Percentiles rank a stretch among this genome's conserved stretches.
phyloP scores from a whole-genome alignment of 2,113 vertebrate species.

The Acrocephalus arundinaceus region DNA sequence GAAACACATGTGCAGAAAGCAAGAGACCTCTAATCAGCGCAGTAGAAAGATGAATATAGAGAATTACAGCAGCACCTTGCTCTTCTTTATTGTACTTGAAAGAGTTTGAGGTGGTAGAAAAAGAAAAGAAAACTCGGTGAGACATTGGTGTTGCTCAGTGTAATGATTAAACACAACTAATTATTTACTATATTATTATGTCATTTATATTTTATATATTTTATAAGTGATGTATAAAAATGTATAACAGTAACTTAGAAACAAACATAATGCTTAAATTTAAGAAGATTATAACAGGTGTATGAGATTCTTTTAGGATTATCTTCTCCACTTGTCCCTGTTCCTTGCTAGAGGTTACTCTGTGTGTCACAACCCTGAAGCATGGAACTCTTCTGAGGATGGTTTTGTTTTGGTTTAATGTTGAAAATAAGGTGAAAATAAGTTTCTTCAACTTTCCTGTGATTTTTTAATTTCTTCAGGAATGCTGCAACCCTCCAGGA shows the following conservation, averaged over 20 bases:
- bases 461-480: not conserved
- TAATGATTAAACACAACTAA: not conserved
- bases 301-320: not conserved
- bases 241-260: not conserved
- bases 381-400: not conserved
- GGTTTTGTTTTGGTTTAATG: not conserved
- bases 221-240: not conserved
- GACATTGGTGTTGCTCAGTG: not conserved
- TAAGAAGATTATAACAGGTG: not conserved
- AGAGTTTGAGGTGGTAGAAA: not conserved
- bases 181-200: accelerated
- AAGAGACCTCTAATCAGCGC: not conserved
- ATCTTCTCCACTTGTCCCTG: accelerated
- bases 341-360: not conserved
- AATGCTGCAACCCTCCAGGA: not conserved
- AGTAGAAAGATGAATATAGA: not conserved
- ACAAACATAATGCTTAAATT: not conserved
- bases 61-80: not conserved
- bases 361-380: not conserved
- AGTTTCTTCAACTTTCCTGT: not conserved
- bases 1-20: not conserved
- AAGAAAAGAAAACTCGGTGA: not conserved
- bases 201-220: no score
- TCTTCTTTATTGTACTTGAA: not conserved
- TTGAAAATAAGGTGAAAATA: not conserved